These are phyloP conservation scores for Anarhynchus alexandrinus DNA, from an alignment of 2,113 vertebrate species.

Conservation along the genomic window DNA sequence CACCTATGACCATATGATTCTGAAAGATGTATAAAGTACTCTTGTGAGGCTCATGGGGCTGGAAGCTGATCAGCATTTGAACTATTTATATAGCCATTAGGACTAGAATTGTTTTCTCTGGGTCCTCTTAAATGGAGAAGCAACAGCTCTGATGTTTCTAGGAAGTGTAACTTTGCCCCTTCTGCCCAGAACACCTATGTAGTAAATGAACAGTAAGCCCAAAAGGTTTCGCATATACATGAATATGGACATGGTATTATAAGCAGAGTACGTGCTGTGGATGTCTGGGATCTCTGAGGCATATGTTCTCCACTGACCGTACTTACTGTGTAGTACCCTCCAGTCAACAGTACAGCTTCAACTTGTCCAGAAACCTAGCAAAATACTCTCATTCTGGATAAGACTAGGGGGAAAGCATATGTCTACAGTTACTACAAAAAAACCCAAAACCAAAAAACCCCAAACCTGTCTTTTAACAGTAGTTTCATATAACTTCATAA, in stretches of 20 bases:
- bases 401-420: not conserved
- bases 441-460: not conserved
- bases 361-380: not conserved
- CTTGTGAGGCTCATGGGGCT: not conserved
- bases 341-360: not conserved
- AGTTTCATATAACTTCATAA: not conserved
- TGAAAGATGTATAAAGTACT: not conserved
- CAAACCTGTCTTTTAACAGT: not conserved
- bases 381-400: not conserved
- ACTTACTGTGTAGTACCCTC: not conserved
- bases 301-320: not conserved
- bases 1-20: not conserved
- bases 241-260: not conserved
- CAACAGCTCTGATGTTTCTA: not conserved
- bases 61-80: not conserved
- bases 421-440: not conserved
- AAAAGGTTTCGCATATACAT: not conserved
- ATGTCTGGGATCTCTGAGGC: not conserved
- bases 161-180: not conserved
- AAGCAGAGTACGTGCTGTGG: not conserved
- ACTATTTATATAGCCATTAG: not conserved
- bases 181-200: not conserved
- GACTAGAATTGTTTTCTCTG: not conserved
- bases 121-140: not conserved
- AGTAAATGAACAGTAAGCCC: not conserved